A percentile compares a stretch with the other conserved stretches of the same genome.
Evolutionary conservation across 2,888 invertebrate genomes (phyloP).

Genomic region (Steinernema carpocapsae): DNA sequence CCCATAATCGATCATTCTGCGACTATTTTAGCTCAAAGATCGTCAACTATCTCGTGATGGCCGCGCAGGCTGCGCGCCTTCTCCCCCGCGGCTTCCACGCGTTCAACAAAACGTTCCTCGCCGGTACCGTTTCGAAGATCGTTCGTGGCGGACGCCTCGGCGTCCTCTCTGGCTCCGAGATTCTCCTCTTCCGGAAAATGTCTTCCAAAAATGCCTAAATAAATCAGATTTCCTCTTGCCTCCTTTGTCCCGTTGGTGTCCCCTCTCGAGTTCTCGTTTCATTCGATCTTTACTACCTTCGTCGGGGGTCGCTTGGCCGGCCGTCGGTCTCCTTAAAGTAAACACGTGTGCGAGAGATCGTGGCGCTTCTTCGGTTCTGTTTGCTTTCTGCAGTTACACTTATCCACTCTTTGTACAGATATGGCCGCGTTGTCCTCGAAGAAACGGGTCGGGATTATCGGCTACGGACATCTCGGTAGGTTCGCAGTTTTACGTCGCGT

Average conservation of each 20-base stretch:
- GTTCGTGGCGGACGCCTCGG: slow-evolving; percentile 64
- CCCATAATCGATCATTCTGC: slow-evolving; percentile 49
- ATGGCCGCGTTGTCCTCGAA: too few species aligned
- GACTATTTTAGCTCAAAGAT: slow-evolving; percentile 40
- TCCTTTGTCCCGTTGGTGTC: neutral
- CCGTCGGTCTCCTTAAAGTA: slow-evolving; percentile 25
- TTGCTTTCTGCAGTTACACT: neutral
- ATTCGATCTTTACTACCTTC: neutral
- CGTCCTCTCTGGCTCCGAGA: slow-evolving; percentile 63
- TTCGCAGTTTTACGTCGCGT: too few species aligned
- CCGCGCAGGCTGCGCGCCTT: slow-evolving; percentile 54
- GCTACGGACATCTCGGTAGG: slow-evolving; percentile 65
- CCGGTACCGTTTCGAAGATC: slow-evolving; percentile 65
- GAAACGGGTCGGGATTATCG: slow-evolving; percentile 63
- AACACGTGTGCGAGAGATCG: slow-evolving; percentile 10
- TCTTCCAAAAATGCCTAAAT: neutral
- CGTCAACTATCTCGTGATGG: slow-evolving; percentile 46
- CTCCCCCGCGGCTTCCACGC: slow-evolving; percentile 64
- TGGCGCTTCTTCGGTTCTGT: neutral
- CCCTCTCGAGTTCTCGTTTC: neutral
- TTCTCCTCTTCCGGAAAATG: slow-evolving; percentile 61
- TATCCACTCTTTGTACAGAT: neutral
- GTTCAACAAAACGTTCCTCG: slow-evolving; percentile 63
- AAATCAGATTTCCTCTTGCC: neutral
- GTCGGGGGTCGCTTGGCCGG: neutral